phyloP scores from a whole-genome alignment of 2,888 invertebrate genomes.

The Schizaphis graminum region DNA sequence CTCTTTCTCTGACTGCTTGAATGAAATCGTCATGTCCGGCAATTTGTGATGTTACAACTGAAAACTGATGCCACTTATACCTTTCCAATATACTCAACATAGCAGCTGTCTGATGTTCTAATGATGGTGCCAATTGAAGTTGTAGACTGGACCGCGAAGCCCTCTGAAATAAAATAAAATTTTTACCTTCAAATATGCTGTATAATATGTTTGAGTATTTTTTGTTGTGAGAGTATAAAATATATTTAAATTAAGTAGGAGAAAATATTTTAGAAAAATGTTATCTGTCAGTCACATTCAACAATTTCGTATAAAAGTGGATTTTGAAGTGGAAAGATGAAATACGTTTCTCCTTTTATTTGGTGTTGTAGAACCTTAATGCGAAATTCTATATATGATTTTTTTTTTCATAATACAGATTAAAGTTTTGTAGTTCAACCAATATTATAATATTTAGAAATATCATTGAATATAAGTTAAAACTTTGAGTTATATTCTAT shows the following conservation, averaged over 20 bases:
- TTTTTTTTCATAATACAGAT: neutral
- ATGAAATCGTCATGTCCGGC: constrained; percentile 97
- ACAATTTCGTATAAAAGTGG: neutral
- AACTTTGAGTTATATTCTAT: neutral
- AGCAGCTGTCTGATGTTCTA: constrained; percentile 96
- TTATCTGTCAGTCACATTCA: constrained; percentile 52
- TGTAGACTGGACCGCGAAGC: constrained; percentile 91
- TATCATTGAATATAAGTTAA: neutral
- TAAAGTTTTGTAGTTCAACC: neutral
- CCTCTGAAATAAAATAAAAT: constrained; percentile 70
- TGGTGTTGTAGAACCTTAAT: neutral
- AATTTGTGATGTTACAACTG: constrained; percentile 92
- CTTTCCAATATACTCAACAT: constrained; percentile 95
- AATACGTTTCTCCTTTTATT: neutral
- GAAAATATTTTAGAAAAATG: constrained; percentile 28
- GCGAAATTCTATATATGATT: neutral
- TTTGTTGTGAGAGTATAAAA: neutral
- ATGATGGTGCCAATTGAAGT: constrained; percentile 94
- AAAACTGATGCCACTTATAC: constrained; percentile 97
- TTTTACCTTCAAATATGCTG: neutral
- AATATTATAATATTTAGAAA: neutral
- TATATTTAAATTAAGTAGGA: neutral
- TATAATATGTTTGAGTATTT: constrained; percentile 16
- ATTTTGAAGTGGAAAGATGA: neutral
- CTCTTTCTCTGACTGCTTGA: constrained; percentile 90